Base-by-base conservation (phyloP, 2,888 invertebrate genomes). In the Ptychoptera contaminata region DNA sequence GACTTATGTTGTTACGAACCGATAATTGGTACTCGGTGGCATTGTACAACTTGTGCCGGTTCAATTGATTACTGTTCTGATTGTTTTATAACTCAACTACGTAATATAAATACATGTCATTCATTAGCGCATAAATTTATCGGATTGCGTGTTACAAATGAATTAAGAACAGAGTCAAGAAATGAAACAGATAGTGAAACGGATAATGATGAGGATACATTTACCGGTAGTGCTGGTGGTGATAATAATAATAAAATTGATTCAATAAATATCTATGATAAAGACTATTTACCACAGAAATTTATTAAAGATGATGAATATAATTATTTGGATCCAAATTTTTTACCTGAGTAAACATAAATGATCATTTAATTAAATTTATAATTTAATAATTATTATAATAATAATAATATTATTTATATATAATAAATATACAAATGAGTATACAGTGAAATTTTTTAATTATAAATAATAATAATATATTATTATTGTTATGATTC, bases 21-120 rank as follows among this genome's bases (percentile, higher is more conserved):
- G 1, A 71, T 81, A 40, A 61, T 68, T 16, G 79, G 78, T 10
- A 71, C 72, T 10, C 66, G 79, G 45, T 84, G 82, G 81, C 77
- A 79, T 54, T 85, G 84, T 54, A 63, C 67, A 23, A 73, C 74
- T 45, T 84, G 83, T 54, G 63, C 68, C 38, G 55, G 55, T 12
- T 67, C 68, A 2, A 60, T 79, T 1, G 77, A 82, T 58, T 71
- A 76, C 52, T 83, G 83, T 53, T 68, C 71, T 1, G 75, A 77
- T 53, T 81, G 81, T 53, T 69, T 76, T 2, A 57, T 75, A 1
- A 61, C 68, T 2, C 76, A 77, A 56, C 52, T 75, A 49, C 8
- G 16, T 8, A 34, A 42, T 35, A 34, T 16, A 11, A 42, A 16
- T 16, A 34, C 12, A 34, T 16, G 16, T 5, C 52, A 52, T 48